Conservation (phyloP, 1,140 invertebrate genomes). For the Melanaphis sacchari region DNA sequence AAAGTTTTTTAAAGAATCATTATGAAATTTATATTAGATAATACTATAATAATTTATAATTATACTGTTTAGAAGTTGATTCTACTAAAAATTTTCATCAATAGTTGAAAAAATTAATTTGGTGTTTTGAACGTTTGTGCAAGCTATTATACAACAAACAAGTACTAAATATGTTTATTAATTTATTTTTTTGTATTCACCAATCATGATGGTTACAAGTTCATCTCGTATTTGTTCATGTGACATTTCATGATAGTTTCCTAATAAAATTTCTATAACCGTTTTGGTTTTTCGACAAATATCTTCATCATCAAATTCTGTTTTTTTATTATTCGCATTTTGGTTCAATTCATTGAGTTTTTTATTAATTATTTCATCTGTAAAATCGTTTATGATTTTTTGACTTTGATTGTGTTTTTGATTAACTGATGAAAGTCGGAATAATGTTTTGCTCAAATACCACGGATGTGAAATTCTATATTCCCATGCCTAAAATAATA, state of each 20-base stretch:
- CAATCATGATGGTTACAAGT: constrained; percentile 57
- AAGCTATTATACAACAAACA: too few relatives aligned
- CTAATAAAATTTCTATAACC: constrained; percentile 25
- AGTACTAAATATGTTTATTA: too few relatives aligned
- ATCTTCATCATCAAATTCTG: not conserved
- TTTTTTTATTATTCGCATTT: not conserved
- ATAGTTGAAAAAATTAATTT: too few relatives aligned
- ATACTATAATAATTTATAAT: too few relatives aligned
- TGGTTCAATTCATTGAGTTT: not conserved
- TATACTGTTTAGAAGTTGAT: too few relatives aligned
- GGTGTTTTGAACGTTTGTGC: too few relatives aligned
- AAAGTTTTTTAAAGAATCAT: too few relatives aligned
- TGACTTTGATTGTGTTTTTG: constrained; percentile 28
- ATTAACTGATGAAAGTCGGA: constrained; percentile 6
- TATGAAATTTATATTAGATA: too few relatives aligned
- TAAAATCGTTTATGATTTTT: constrained; percentile 52
- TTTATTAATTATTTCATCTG: constrained; percentile 30
- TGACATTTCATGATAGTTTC: constrained; percentile 33
- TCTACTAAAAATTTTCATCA: too few relatives aligned
- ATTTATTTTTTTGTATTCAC: not conserved
- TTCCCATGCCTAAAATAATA: constrained; percentile 35
- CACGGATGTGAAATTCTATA: constrained; percentile 41
- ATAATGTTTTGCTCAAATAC: constrained; percentile 49
- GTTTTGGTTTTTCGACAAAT: constrained; percentile 31
- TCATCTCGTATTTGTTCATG: constrained; percentile 58